Conservation (phyloP, 2,888 invertebrate genomes). For the Desoria tigrina region DNA sequence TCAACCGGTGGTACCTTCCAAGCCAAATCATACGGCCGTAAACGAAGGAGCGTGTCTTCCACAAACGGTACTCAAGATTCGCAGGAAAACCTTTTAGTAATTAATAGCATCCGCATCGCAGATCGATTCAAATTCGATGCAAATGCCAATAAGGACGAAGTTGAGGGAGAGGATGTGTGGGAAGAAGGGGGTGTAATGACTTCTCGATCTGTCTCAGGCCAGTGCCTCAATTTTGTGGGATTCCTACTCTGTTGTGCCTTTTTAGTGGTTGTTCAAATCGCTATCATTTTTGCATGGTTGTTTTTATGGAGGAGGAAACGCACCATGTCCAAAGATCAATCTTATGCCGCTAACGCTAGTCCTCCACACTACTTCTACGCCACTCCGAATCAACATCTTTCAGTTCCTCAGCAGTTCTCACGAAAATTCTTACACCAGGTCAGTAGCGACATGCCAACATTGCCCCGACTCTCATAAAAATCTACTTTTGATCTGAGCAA, state of each 20-base stretch:
- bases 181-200: conserved; percentile 33
- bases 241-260: conserved; percentile 80
- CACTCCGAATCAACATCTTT: conserved; percentile 1
- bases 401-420: conserved; percentile 5
- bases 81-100: conserved; percentile 53
- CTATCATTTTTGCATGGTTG: conserved; percentile 83
- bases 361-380: conserved; percentile 43
- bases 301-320: conserved; percentile 76
- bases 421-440: conserved; percentile 37
- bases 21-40: conserved; percentile 52
- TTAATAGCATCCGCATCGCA: conserved; percentile 54
- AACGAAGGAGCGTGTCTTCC: conserved; percentile 38
- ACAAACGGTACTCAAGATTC: conserved; percentile 23
- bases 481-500: too few relatives aligned
- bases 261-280: conserved; percentile 81
- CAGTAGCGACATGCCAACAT: conserved; percentile 40
- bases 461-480: conserved; percentile 46
- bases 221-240: conserved; percentile 76
- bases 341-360: conserved; percentile 16
- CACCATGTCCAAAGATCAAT: conserved; percentile 38
- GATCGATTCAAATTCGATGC: conserved; percentile 54
- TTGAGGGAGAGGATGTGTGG: conserved; percentile 34
- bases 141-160: conserved; percentile 28
- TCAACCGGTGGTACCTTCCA: conserved; percentile 56
- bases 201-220: conserved; percentile 44